Conservation (phyloP, 1,140 invertebrate species). For the Pseudomyrmex gracilis region DNA sequence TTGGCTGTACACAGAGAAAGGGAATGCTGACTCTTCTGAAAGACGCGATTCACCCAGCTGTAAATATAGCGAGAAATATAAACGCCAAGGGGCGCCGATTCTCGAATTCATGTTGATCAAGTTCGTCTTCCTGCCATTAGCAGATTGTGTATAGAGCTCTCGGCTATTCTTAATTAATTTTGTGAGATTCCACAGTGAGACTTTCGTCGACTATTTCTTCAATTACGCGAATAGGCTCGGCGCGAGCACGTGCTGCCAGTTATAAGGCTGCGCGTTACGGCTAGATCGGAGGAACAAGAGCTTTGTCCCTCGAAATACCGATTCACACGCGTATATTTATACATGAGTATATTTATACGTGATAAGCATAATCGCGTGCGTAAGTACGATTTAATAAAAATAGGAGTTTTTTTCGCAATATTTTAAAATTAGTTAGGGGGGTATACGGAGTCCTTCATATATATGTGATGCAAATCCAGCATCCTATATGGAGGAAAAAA, state of each 20-base stretch:
- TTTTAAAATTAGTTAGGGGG: too few species aligned
- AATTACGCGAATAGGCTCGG: constrained; percentile 73
- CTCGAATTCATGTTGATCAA: constrained; percentile 76
- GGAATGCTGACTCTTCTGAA: constrained; percentile 20
- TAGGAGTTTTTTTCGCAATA: too few species aligned
- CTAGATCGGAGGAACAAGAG: too few species aligned
- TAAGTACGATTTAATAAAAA: too few species aligned
- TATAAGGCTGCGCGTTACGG: neutral
- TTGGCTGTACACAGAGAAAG: constrained; percentile 7
- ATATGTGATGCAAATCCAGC: too few species aligned
- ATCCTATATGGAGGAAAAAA: too few species aligned
- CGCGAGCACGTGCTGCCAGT: neutral
- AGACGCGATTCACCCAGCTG: constrained; percentile 64
- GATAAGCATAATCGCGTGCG: too few species aligned
- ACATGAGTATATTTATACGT: neutral
- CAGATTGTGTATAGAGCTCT: constrained; percentile 80
- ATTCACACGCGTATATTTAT: neutral
- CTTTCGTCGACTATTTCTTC: constrained; percentile 71
- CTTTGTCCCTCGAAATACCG: neutral
- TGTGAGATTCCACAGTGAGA: constrained; percentile 75
- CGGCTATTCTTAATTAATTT: constrained; percentile 76
- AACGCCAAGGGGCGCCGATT: constrained; percentile 68
- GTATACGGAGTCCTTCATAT: too few species aligned
- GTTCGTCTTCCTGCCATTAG: constrained; percentile 79
- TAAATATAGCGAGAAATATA: constrained; percentile 48